Evolutionary conservation across 1,140 invertebrate species (phyloP), one percentile per base, ranked within the genome.

Genomic region (Maconellicoccus hirsutus): DNA sequence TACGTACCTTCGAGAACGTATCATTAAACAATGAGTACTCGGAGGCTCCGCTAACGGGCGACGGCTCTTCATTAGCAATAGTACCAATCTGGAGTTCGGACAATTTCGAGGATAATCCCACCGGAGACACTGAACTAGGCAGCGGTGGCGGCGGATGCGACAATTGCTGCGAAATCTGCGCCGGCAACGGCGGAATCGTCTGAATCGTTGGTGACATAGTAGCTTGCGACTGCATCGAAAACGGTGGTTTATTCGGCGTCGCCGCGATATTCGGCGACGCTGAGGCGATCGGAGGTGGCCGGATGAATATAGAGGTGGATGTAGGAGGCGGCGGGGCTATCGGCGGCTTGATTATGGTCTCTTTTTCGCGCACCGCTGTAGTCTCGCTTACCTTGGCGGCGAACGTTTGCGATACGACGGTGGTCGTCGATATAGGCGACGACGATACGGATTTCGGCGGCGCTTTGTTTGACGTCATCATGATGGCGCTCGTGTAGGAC

Each of bases 11-110:
- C 70, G 83, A 84, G 74, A 87, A 87, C 0, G 82, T 82, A 76
- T 90, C 87, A 75, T 89, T 89, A 75, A 93, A 93, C 6, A 92
- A 82, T 0, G 89, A 89, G 78, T 93, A 93, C 73, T 91, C 88
- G 16, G 85, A 80, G 29, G 39, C 61, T 72, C 66, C 76, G 25
- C 72, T 75, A 66, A 66, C 61, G 1, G 61, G 61, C 42, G 77
- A 70, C 42, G 74, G 75, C n/a, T 74, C 76, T 38, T 76, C 76
- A 1, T 75, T 70, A 12, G 77, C 71, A 27, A 78, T 75, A 70
- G 12, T 19, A 73, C 69, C 19, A 26, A 61, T 25, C 27, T 42
- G 38, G n/a, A 71, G 33, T 1, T 74, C 63, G 0, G 73, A 23
- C 19, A 66, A 26, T 22, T 63, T 21, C 1, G 61, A 27, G 2